Evolutionary conservation across 2,113 vertebrate species (phyloP).

Genomic region (Melospiza melodia): DNA sequence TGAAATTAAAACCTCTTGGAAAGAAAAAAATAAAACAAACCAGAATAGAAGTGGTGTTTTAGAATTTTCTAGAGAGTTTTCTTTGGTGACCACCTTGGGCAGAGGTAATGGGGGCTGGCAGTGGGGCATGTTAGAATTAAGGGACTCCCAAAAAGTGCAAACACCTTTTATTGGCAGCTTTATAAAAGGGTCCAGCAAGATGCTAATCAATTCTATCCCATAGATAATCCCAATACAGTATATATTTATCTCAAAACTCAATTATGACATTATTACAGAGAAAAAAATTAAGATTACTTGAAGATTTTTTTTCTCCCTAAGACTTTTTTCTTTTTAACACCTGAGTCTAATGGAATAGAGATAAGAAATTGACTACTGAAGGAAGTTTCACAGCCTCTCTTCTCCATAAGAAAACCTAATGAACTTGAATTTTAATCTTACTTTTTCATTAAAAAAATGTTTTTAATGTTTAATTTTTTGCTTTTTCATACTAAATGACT

Average conservation of each 20-base stretch:
- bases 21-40: neutral
- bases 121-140: neutral
- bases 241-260: neutral
- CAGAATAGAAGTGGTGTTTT: neutral
- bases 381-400: neutral
- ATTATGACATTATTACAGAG: fast-evolving
- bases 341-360: neutral
- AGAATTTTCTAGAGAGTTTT: neutral
- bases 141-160: neutral
- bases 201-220: neutral
- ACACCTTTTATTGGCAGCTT: neutral
- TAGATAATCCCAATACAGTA: neutral
- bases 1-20: neutral
- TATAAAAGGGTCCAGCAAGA: neutral
- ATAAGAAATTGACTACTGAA: neutral
- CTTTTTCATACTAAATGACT: slow-evolving; percentile 22
- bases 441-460: neutral
- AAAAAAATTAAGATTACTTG: neutral
- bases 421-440: neutral
- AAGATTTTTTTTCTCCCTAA: neutral
- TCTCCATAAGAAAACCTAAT: slow-evolving; percentile 10
- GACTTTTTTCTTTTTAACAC: neutral
- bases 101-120: neutral
- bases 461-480: slow-evolving; percentile 46
- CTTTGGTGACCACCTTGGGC: neutral